Percentiles rank a stretch among this genome's conserved stretches.
These are phyloP conservation scores for Carlito syrichta DNA, from an alignment of 2,113 vertebrate genomes.

Conservation along the genomic window DNA sequence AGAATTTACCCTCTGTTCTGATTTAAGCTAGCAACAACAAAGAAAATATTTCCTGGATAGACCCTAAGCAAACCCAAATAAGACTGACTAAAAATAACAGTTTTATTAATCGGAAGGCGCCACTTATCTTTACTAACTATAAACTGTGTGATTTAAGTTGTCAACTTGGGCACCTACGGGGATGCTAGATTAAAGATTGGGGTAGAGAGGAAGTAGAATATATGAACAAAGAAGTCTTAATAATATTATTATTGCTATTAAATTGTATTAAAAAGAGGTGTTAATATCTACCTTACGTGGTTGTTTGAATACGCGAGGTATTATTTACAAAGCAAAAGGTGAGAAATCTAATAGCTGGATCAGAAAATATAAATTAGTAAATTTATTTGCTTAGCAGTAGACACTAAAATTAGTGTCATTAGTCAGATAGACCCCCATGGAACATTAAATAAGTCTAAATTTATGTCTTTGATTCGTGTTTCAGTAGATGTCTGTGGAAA, in stretches of 20 bases:
- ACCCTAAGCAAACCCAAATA: background rate
- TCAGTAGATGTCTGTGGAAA: background rate
- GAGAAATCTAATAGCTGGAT: background rate
- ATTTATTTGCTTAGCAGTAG: background rate
- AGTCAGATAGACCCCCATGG: background rate
- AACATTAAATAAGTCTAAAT: background rate
- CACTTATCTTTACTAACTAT: background rate
- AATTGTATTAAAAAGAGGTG: background rate
- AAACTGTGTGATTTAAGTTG: background rate
- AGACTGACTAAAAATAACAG: background rate
- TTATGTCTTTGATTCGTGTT: background rate
- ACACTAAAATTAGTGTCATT: background rate
- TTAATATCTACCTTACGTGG: no score
- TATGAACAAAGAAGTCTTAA: background rate
- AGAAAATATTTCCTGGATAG: background rate
- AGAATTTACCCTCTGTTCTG: background rate
- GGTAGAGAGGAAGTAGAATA: background rate
- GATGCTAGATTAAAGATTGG: background rate
- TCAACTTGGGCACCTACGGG: background rate
- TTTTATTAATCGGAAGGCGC: background rate
- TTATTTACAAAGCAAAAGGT: background rate
- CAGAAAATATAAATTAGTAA: background rate
- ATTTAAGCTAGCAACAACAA: background rate
- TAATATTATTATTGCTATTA: background rate
- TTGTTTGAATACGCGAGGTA: background rate